Evolutionary conservation across 92 coral and sea anemone genomes (phyloP), one percentile per base, ranked within the genome.

Genomic region (Porites cylindrica): DNA sequence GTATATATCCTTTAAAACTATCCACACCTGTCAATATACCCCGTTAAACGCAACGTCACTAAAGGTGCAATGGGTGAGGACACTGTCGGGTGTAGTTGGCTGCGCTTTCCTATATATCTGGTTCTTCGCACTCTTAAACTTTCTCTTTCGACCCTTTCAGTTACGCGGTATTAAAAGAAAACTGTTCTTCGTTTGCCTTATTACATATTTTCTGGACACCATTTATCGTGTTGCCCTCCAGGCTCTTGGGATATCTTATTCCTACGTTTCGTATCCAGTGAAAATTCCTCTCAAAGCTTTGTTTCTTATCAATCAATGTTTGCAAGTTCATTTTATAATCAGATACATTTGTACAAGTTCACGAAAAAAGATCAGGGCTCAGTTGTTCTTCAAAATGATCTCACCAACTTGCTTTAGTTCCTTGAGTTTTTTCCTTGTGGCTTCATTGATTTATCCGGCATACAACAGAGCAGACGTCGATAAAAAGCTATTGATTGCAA

Each of bases 401-500:
- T 18, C 23, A 19, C 79, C 79, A 7, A 50, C 16, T 7, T 19
- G 29, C 29, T 69, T 69, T 69, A 10, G 73, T 21, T 26, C 54
- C 20, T 16, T 75, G 52, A 62, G 52, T 19, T 24, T 63, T 43
- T 11, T 52, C 23, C 10, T 38, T 20, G 65, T 11, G 5, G 10
- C 10, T 7, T 43, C 10, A 5, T 43, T 72, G 8, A 53, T 76
- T 21, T 56, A 76, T 7, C 79, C 79, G 13, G 21, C 65, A 6
- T 76, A 53, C 13, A 76, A 16, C 23, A 6, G 56, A 51, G 21
- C 23, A 56, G 2, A 21, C 21, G 7, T 6, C 12, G 51, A 54
- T 1, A 65, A 43, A 7, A 63, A 64, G 64, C 32, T 81, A 10
- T 1, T 81, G 11, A 81, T 81, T 6, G 85, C 85, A 3, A 6